A percentile compares a stretch with the other conserved stretches of the same genome.
These are phyloP conservation scores for Boloria euphrosyne DNA, from an alignment of 2,888 invertebrate genomes.

Conservation along the genomic window DNA sequence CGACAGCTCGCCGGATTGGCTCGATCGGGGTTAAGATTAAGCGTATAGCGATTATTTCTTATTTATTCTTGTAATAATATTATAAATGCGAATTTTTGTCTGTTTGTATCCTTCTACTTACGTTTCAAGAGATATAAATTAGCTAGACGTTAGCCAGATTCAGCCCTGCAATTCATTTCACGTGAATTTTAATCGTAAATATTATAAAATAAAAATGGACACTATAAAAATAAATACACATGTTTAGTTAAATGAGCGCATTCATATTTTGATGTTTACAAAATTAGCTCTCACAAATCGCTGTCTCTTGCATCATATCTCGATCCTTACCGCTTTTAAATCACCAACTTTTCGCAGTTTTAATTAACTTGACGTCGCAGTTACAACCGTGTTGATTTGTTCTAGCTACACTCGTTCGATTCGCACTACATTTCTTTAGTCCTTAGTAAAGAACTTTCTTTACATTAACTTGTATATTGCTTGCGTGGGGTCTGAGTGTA, in stretches of 20 bases:
- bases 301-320: slow-evolving; percentile 19
- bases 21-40: slow-evolving; percentile 20
- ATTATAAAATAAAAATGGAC: too few relatives aligned
- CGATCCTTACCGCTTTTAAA: slow-evolving; percentile 59
- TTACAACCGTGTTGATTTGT: slow-evolving; percentile 74
- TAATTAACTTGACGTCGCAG: slow-evolving; percentile 78
- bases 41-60: slow-evolving; percentile 28
- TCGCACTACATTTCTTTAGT: slow-evolving; percentile 45
- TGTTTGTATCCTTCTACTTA: too few relatives aligned
- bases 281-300: slow-evolving; percentile 4
- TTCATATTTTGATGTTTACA: background rate
- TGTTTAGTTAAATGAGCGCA: too few relatives aligned
- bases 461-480: slow-evolving; percentile 33
- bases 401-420: slow-evolving; percentile 46
- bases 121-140: too few relatives aligned
- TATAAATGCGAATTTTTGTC: too few relatives aligned
- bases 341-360: slow-evolving; percentile 76
- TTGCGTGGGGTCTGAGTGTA: slow-evolving; percentile 19
- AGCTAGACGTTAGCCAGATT: too few relatives aligned
- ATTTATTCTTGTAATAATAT: background rate
- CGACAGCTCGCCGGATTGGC: slow-evolving; percentile 50
- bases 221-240: too few relatives aligned
- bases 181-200: too few relatives aligned
- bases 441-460: slow-evolving; percentile 37
- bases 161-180: too few relatives aligned